Base-by-base conservation (phyloP, 1,140 invertebrate genomes). In the Drosophila sechellia region DNA sequence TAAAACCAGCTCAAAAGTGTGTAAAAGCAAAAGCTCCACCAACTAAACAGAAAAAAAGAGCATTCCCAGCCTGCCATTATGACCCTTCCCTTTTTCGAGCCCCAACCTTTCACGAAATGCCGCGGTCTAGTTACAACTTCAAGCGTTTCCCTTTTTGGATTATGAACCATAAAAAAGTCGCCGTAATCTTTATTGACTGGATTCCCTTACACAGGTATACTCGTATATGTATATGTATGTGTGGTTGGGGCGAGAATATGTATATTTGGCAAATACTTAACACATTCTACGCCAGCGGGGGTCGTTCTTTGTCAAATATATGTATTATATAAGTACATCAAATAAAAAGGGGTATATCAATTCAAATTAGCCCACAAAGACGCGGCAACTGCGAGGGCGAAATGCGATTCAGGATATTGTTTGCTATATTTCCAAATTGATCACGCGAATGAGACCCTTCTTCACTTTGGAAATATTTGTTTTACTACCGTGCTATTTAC, bases 61-160 rank as follows among this genome's bases (percentile, higher is more conserved):
- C 50, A 17, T 35, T 20, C 31, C 40, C 75, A 69, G 72, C 42
- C 76, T 55, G 71, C 64, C 75, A 87, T 87, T 83, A 87, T 83
- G 75, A 75, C 70, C 27, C 31, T 8, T 10, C 31, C 31, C 31
- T 31, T 53, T 31, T 56, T n/a, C 5, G 48, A 31, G 11, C 45
- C 34, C 20, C 25, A 27, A n/a, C 17, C 17, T 34, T 22, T 60
- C 81, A 69, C 80, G 77, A 85, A 80, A 77, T 77, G 77, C 70
- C 63, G 81, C 74, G 73, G 63, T 85, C 81, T 81, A 86, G 81
- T 79, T 87, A 87, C 81, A 87, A 75, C 75, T 79, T 81, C n/a
- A 87, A 87, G 78, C 68, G 65, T 80, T 78, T 76, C 61, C 79
- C 49, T 54, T 87, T 54, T 81, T 65, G 78, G 77, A 81, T 85